Evolutionary conservation across 2,113 vertebrate genomes (phyloP).

Genomic region (Dasyurus viverrinus): DNA sequence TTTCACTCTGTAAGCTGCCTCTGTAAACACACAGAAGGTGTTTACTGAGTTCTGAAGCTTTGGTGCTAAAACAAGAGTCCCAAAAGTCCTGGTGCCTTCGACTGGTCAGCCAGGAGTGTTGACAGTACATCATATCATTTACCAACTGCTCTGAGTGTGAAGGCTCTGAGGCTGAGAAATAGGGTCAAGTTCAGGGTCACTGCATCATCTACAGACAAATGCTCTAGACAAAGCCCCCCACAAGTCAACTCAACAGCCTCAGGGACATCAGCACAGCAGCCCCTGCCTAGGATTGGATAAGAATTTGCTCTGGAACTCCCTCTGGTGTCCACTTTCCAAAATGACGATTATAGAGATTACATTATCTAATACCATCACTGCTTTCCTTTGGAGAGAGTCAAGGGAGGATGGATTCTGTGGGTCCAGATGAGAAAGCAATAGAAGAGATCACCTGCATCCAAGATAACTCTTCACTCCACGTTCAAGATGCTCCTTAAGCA

Average conservation of each 20-base stretch:
- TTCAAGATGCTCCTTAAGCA: background rate
- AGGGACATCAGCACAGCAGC: background rate
- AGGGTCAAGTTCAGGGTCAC: background rate
- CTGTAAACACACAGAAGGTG: background rate
- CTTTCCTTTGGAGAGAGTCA: background rate
- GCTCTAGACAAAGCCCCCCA: background rate
- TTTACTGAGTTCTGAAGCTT: background rate
- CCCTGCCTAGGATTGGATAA: background rate
- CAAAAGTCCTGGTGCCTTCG: background rate
- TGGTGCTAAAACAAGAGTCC: background rate
- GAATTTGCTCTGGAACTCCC: background rate
- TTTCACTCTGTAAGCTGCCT: background rate
- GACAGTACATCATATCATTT: background rate
- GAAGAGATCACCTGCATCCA: background rate
- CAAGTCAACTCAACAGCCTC: background rate
- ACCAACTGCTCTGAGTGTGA: background rate
- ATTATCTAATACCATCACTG: background rate
- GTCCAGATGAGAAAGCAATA: background rate
- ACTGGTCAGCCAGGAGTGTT: background rate
- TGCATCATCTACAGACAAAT: background rate
- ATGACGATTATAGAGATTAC: background rate
- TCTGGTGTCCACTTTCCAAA: slow-evolving; percentile 1
- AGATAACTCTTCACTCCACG: background rate
- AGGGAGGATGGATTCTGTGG: background rate
- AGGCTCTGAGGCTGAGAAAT: background rate